Percentiles rank a stretch among this genome's conserved stretches.
These are phyloP conservation scores for Felis catus DNA, from an alignment of 2,113 vertebrate genomes.

Conservation along the genomic window DNA sequence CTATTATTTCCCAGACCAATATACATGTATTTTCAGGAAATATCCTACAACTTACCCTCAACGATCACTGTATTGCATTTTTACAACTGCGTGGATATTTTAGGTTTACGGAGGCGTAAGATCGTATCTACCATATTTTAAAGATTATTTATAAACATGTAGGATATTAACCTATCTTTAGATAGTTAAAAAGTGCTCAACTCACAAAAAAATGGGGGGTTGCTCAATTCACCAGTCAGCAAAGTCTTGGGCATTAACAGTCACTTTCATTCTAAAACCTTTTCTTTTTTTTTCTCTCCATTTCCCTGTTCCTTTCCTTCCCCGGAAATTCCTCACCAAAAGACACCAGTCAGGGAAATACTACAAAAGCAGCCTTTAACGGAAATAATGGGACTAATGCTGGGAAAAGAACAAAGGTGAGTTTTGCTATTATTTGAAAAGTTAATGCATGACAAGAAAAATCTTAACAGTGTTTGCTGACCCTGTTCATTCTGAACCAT, in stretches of 20 bases:
- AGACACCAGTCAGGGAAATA: neutral
- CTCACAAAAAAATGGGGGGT: neutral
- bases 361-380: neutral
- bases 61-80: neutral
- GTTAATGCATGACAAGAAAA: conserved; percentile 57
- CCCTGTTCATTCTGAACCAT: conserved; percentile 41
- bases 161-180: neutral
- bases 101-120: neutral
- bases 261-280: neutral
- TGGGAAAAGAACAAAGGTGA: neutral
- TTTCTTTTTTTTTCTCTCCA: neutral
- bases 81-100: neutral
- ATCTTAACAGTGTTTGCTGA: conserved; percentile 35
- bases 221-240: neutral
- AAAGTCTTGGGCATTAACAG: neutral
- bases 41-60: neutral
- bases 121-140: neutral
- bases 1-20: neutral
- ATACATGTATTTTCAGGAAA: neutral
- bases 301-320: neutral
- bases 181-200: neutral
- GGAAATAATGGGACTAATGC: neutral
- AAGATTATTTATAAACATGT: neutral
- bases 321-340: neutral
- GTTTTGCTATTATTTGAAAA: conserved; percentile 60